Conservation (phyloP, 1,140 invertebrate genomes). For the Drosophila persimilis region DNA sequence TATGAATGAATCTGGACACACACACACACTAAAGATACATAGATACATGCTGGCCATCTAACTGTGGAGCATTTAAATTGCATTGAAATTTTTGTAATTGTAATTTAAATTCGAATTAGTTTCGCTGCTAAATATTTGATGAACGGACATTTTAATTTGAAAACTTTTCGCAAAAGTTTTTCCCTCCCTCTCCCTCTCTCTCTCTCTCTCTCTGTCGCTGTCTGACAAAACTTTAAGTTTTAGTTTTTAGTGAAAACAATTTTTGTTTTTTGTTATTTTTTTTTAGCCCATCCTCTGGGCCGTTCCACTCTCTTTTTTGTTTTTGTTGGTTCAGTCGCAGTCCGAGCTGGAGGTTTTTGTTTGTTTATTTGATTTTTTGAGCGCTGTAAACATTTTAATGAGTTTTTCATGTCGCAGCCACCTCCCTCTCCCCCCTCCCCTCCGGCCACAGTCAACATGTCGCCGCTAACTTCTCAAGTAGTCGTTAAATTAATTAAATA, state of each 20-base stretch:
- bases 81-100: slow-evolving; percentile 33
- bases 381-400: slow-evolving; percentile 82
- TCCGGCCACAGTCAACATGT: slow-evolving; percentile 39
- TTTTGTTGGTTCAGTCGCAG: slow-evolving; percentile 31
- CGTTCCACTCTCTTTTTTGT: slow-evolving; percentile 13
- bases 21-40: not conserved
- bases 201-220: slow-evolving; percentile 5
- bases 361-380: slow-evolving; percentile 75
- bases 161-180: slow-evolving; percentile 47
- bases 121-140: slow-evolving; percentile 64
- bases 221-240: slow-evolving; percentile 37
- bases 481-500: slow-evolving; percentile 83
- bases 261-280: slow-evolving; percentile 56
- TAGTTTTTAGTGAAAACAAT: slow-evolving; percentile 67
- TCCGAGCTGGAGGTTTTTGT: slow-evolving; percentile 45
- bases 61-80: slow-evolving; percentile 41
- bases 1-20: slow-evolving; percentile 51
- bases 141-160: slow-evolving; percentile 63
- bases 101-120: slow-evolving; percentile 68
- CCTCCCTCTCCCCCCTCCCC: not conserved
- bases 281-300: slow-evolving; percentile 4
- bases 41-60: slow-evolving; percentile 9
- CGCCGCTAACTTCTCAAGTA: slow-evolving; percentile 78
- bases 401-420: slow-evolving; percentile 74
- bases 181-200: not conserved